Evolutionary conservation across 2,888 invertebrate genomes (phyloP).

Genomic region (Agrilus cyanescens): DNA sequence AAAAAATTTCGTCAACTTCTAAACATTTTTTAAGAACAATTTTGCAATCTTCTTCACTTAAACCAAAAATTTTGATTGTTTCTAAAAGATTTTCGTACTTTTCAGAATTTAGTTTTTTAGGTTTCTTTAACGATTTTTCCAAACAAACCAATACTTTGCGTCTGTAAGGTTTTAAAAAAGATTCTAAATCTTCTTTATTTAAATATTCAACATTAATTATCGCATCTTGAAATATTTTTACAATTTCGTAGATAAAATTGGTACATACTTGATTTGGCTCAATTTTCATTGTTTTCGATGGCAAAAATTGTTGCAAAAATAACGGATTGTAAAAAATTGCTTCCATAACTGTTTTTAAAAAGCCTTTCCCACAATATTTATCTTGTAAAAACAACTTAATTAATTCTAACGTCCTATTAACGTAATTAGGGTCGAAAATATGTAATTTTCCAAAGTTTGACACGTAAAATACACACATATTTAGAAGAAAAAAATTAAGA

Average conservation of each 20-base stretch:
- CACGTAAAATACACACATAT: slow-evolving; percentile 22
- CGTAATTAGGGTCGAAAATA: slow-evolving; percentile 2
- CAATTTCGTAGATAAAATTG: slow-evolving; percentile 21
- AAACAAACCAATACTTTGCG: slow-evolving; percentile 42
- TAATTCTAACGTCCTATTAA: slow-evolving; percentile 7
- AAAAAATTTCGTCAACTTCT: slow-evolving; percentile 10
- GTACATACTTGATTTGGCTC: slow-evolving; percentile 21
- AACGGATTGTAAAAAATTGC: slow-evolving; percentile 33
- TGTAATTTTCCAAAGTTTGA: slow-evolving; percentile 17
- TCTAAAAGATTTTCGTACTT: slow-evolving; percentile 24
- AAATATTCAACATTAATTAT: too few species aligned
- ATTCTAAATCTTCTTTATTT: slow-evolving; percentile 9
- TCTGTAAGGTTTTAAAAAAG: slow-evolving; percentile 39
- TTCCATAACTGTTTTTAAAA: slow-evolving; percentile 27
- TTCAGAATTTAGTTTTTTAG: slow-evolving; percentile 33
- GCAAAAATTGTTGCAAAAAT: slow-evolving; percentile 32
- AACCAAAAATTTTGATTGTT: slow-evolving; percentile 16
- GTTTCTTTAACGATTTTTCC: slow-evolving; percentile 37
- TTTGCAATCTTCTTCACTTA: slow-evolving; percentile 27
- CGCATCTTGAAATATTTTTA: slow-evolving; percentile 15
- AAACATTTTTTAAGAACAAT: slow-evolving; percentile 36
- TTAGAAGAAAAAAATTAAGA: slow-evolving; percentile 20
- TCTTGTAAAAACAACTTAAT: slow-evolving; percentile 16
- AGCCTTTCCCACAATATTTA: slow-evolving; percentile 17
- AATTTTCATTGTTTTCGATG: slow-evolving; percentile 21